phyloP scores from a whole-genome alignment of 2,888 invertebrate genomes.

The Himalopsyche kuldschensis region DNA sequence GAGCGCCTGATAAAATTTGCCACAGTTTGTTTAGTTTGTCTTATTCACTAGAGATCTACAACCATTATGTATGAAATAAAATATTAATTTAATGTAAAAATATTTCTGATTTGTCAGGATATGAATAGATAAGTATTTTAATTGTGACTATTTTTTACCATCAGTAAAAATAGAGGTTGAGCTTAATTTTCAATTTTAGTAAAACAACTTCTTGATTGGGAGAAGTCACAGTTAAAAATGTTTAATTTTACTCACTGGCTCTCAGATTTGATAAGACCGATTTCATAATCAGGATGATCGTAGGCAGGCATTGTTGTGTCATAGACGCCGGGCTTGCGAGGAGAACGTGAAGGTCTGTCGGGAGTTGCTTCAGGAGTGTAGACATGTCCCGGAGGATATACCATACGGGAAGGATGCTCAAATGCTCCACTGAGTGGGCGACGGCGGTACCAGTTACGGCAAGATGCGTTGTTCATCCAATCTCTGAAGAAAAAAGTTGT shows the following conservation, averaged over 20 bases:
- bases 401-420: constrained; percentile 91
- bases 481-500: constrained; percentile 58
- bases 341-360: constrained; percentile 56
- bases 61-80: too few relatives aligned
- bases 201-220: too few relatives aligned
- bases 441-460: constrained; percentile 83
- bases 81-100: too few relatives aligned
- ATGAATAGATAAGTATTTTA: too few relatives aligned
- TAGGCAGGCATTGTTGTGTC: constrained; percentile 74
- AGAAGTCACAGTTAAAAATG: too few relatives aligned
- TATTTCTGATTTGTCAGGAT: too few relatives aligned
- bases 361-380: constrained; percentile 82
- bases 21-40: too few relatives aligned
- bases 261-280: constrained; percentile 78
- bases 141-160: too few relatives aligned
- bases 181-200: too few relatives aligned
- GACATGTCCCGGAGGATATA: constrained; percentile 82
- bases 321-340: constrained; percentile 61
- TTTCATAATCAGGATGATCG: constrained; percentile 82
- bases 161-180: too few relatives aligned
- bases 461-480: constrained; percentile 88
- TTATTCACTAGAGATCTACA: too few relatives aligned
- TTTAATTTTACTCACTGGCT: constrained; percentile 71
- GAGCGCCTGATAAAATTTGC: too few relatives aligned
- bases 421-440: constrained; percentile 82